Evolutionary conservation across 2,113 vertebrate genomes (phyloP).

Genomic region (Elanus axillaris): DNA sequence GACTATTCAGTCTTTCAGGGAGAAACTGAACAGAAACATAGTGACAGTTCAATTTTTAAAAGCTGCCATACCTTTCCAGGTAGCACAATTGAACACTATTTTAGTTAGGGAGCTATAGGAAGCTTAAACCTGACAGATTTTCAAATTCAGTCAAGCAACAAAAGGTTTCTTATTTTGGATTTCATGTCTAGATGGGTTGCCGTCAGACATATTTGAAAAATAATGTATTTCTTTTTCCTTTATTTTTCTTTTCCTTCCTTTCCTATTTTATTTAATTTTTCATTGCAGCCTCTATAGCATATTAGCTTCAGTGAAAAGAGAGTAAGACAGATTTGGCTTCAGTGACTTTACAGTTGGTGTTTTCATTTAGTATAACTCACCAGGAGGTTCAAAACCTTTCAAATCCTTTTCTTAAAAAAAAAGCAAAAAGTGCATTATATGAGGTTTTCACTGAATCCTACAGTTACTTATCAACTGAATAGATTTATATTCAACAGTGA

Average conservation of each 20-base stretch:
- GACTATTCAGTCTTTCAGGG: not conserved
- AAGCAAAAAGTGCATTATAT: not conserved
- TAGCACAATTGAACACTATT: not conserved
- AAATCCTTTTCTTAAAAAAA: not conserved
- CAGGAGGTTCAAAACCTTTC: not conserved
- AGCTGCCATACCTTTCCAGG: conserved; percentile 13
- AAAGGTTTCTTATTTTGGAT: not conserved
- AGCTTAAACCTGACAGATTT: conserved; percentile 14
- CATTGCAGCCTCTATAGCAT: not conserved
- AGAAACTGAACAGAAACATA: conserved; percentile 39
- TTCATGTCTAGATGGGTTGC: not conserved
- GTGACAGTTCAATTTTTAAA: conserved; percentile 55
- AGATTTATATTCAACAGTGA: not conserved
- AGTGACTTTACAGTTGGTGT: not conserved
- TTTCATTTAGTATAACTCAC: not conserved
- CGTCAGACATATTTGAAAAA: not conserved
- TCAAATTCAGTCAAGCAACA: conserved; percentile 11
- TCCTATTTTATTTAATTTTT: not conserved
- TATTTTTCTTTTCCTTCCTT: not conserved
- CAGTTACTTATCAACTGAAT: not conserved
- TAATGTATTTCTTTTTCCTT: not conserved
- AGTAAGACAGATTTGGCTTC: not conserved
- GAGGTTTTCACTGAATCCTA: not conserved
- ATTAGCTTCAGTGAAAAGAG: not conserved
- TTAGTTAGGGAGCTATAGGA: conserved; percentile 6